Percentiles rank a stretch among this genome's conserved stretches.
Conservation (phyloP, 1,140 invertebrate genomes). For the Pissodes strobi region DNA sequence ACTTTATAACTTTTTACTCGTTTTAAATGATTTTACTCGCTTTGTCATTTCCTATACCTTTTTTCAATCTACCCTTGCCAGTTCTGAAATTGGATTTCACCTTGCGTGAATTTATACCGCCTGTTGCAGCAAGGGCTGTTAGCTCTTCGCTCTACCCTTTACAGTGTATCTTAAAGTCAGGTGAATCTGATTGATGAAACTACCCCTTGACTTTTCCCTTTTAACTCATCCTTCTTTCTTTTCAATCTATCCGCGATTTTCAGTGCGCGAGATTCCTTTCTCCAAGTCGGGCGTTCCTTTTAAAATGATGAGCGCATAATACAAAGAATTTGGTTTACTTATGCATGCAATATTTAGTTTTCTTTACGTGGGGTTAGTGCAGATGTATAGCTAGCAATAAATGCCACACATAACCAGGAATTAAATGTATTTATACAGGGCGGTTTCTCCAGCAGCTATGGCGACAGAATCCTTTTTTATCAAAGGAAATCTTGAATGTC, state of each 20-base stretch:
- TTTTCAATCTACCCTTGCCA: conserved; percentile 3
- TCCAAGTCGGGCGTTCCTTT: background rate
- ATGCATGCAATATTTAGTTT: too few relatives aligned
- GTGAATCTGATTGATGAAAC: conserved; percentile 24
- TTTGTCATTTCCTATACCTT: too few relatives aligned
- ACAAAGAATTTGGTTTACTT: too few relatives aligned
- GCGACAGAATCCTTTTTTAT: too few relatives aligned
- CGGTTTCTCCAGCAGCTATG: too few relatives aligned
- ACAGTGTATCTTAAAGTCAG: conserved; percentile 11
- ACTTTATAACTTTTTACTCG: too few relatives aligned
- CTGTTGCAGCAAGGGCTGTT: conserved; percentile 9
- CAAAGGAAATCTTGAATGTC: too few relatives aligned
- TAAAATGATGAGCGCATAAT: conserved; percentile 1
- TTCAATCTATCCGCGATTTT: background rate
- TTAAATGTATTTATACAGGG: too few relatives aligned
- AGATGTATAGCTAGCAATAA: too few relatives aligned
- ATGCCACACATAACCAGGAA: too few relatives aligned
- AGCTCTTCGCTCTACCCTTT: background rate
- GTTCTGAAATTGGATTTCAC: conserved; percentile 12
- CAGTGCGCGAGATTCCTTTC: background rate
- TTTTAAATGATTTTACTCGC: too few relatives aligned
- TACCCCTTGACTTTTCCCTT: conserved; percentile 22
- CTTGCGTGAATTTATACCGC: conserved; percentile 16
- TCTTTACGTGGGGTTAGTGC: too few relatives aligned
- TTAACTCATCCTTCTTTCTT: conserved; percentile 11